Evolutionary conservation across 2,888 invertebrate genomes (phyloP).

Genomic region (Drosophila crucigera): DNA sequence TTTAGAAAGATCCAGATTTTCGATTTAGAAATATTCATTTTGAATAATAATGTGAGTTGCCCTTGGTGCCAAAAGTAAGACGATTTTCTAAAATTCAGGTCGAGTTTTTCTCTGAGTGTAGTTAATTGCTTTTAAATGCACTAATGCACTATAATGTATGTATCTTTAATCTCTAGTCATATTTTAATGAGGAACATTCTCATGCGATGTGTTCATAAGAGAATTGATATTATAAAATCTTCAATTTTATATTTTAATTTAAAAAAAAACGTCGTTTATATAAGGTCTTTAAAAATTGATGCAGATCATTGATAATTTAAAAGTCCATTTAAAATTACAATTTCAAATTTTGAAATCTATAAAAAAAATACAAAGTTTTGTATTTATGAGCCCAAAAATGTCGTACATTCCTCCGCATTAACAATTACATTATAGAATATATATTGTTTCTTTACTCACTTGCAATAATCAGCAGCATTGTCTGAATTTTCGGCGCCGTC

Average conservation of each 20-base stretch:
- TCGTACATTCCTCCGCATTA: not conserved
- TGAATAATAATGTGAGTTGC: not conserved
- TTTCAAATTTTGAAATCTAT: not conserved
- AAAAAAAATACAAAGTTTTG: not conserved
- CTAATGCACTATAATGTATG: not conserved
- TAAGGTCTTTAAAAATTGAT: too few species aligned
- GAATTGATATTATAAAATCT: not conserved
- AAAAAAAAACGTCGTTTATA: too few species aligned
- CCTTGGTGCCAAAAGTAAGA: not conserved
- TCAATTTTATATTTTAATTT: not conserved
- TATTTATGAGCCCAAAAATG: not conserved
- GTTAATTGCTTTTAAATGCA: not conserved
- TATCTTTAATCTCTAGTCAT: not conserved
- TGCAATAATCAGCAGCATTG: conserved; percentile 59
- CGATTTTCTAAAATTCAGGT: not conserved
- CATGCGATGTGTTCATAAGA: not conserved
- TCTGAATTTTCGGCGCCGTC: conserved; percentile 16
- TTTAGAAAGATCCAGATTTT: too few species aligned
- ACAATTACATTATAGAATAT: not conserved
- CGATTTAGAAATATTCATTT: not conserved
- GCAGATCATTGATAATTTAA: not conserved
- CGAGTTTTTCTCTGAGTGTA: not conserved
- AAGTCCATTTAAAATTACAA: not conserved
- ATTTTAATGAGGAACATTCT: not conserved
- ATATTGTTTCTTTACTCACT: conserved; percentile 42